phyloP scores from a whole-genome alignment of 2,888 invertebrate species.

The Eristalis tenax region DNA sequence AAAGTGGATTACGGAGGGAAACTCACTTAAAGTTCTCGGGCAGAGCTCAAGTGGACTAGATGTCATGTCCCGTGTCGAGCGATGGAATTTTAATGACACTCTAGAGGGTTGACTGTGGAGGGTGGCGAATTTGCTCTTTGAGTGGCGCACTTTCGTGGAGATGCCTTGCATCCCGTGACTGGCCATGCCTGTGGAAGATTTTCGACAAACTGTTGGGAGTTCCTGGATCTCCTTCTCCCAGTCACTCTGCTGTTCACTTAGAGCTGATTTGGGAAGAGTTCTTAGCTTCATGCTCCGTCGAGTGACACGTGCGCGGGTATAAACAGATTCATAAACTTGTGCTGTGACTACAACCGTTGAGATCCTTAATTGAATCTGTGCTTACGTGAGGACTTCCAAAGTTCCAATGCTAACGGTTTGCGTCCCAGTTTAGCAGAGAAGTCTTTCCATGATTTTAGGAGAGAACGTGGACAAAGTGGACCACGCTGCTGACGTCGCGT shows the following conservation, averaged over 20 bases:
- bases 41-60: background rate
- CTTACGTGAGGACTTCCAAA: too few relatives aligned
- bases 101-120: background rate
- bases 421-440: too few relatives aligned
- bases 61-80: background rate
- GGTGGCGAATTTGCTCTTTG: background rate
- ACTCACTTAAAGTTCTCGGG: slow-evolving; percentile 36
- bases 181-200: background rate
- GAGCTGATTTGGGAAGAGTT: background rate
- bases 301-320: background rate
- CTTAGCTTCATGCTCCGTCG: background rate
- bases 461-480: too few relatives aligned
- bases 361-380: too few relatives aligned
- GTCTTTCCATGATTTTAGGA: too few relatives aligned
- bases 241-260: background rate
- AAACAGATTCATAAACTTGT: background rate
- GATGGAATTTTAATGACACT: background rate
- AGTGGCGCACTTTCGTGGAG: background rate
- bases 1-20: slow-evolving; percentile 49
- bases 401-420: too few relatives aligned
- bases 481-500: too few relatives aligned
- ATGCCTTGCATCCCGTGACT: background rate
- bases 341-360: background rate
- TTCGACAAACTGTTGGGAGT: background rate
- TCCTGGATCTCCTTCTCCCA: too few relatives aligned